These are phyloP conservation scores for Punctoribates punctum DNA, from an alignment of 2,888 invertebrate species.

Conservation along the genomic window DNA sequence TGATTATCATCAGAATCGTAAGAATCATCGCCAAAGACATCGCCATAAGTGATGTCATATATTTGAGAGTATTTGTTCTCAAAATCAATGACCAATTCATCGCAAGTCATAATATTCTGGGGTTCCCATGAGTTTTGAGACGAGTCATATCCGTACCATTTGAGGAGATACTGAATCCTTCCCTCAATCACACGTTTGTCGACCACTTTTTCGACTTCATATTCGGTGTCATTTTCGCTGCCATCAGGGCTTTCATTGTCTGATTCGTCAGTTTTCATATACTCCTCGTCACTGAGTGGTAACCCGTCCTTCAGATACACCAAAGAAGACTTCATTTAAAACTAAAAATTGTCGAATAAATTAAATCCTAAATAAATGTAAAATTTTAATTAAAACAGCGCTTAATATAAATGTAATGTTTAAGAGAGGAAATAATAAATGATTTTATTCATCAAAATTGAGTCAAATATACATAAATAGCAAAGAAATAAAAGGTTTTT, in stretches of 20 bases:
- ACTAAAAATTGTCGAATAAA: neutral
- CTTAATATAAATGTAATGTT: no score
- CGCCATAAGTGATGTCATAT: neutral
- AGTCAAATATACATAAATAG: no score
- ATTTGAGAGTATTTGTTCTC: neutral
- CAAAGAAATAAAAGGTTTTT: no score
- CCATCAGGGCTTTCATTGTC: neutral
- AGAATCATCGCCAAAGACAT: neutral
- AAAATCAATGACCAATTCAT: neutral
- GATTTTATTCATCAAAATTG: no score
- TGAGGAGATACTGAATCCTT: neutral
- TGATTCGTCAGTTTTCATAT: neutral
- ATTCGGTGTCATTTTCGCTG: neutral
- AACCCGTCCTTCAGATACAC: neutral
- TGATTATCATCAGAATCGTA: no score
- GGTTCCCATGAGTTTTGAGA: slow-evolving; percentile 8
- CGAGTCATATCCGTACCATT: neutral
- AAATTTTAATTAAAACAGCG: neutral
- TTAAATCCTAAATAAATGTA: neutral
- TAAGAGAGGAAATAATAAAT: no score
- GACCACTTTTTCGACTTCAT: slow-evolving; percentile 1
- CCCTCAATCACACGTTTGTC: neutral
- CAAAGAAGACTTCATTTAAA: neutral
- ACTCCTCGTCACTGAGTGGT: neutral
- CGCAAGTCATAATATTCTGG: neutral